phyloP scores from a whole-genome alignment of 2,797 vertebrate species.

The Cichlasoma orientale region DNA sequence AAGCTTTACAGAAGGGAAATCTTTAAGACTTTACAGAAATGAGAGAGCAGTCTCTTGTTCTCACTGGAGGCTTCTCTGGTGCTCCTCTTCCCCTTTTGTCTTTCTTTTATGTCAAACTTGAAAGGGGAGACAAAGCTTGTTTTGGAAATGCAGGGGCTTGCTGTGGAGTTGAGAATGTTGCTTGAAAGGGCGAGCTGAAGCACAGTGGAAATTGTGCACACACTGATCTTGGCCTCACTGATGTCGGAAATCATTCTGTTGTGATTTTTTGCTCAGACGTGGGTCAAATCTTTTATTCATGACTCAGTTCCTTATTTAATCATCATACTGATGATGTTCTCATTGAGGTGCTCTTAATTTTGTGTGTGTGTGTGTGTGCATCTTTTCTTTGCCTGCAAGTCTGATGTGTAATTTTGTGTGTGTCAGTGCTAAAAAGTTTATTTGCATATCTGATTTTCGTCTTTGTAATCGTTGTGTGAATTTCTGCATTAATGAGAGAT shows the following conservation, averaged over 20 bases:
- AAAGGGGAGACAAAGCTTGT: constrained; percentile 52
- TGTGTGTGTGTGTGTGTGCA: neutral
- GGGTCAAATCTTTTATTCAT: constrained; percentile 60
- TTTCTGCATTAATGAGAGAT: constrained; percentile 15
- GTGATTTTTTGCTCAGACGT: constrained; percentile 39
- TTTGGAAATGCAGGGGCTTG: constrained; percentile 33
- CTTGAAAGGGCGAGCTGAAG: constrained; percentile 22
- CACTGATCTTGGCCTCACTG: constrained; percentile 11
- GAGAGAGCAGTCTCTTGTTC: constrained; percentile 42
- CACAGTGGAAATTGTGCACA: constrained; percentile 8
- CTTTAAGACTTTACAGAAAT: constrained; percentile 48
- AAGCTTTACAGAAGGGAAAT: constrained; percentile 50
- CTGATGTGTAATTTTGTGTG: neutral
- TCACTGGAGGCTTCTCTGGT: constrained; percentile 25
- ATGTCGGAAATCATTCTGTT: constrained; percentile 30
- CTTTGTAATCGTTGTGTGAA: constrained; percentile 14
- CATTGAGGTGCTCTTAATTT: constrained; percentile 26
- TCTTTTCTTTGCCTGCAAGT: neutral
- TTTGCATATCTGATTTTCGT: constrained; percentile 2
- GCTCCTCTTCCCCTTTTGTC: constrained; percentile 35
- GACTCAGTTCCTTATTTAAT: constrained; percentile 43
- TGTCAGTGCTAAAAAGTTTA: neutral
- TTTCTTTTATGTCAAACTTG: constrained; percentile 61
- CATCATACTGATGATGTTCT: constrained; percentile 48
- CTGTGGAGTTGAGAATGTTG: constrained; percentile 26